phyloP scores from a whole-genome alignment of 2,113 vertebrate genomes.

The Cyrtonyx montezumae region DNA sequence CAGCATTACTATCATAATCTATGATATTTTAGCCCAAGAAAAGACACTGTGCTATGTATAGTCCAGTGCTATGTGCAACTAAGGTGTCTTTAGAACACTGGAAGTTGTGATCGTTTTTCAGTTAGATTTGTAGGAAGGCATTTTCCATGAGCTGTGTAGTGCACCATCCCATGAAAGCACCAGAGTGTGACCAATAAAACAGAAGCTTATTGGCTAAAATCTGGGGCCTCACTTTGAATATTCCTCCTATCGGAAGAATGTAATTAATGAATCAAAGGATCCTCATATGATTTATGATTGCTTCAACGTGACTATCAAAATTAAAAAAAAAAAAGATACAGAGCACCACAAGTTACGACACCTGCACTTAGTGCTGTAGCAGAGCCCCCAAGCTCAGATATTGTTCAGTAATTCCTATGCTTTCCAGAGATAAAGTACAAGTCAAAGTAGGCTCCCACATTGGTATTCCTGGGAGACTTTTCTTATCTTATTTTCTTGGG shows the following conservation, averaged over 20 bases:
- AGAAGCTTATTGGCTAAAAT: neutral
- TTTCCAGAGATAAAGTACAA: neutral
- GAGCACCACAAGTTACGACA: neutral
- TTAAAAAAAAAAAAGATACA: neutral
- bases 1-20: neutral
- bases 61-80: neutral
- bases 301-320: neutral
- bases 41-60: neutral
- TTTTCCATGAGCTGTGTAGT: neutral
- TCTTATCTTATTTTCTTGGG: neutral
- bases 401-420: neutral
- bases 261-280: neutral
- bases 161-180: neutral
- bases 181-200: neutral
- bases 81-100: neutral
- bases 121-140: neutral
- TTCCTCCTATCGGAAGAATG: neutral
- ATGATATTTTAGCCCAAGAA: neutral
- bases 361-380: neutral
- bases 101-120: neutral
- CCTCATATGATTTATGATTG: neutral
- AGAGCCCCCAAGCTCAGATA: rapidly evolving
- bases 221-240: neutral
- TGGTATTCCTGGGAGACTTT: neutral
- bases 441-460: neutral